Conservation (phyloP, 2,888 invertebrate species). For the Saturnia japonica region DNA sequence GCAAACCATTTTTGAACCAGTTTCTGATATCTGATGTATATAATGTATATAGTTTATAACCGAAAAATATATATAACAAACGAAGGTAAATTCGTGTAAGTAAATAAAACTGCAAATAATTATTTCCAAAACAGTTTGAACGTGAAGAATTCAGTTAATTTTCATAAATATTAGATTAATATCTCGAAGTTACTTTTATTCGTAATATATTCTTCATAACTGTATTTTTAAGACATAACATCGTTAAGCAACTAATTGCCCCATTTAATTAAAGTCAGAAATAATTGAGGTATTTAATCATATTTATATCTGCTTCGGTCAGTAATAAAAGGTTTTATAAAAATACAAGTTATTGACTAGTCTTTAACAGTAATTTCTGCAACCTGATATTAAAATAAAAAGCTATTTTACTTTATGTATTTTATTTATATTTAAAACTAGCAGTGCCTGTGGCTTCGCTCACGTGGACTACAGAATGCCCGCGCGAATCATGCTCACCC, state of each 20-base stretch:
- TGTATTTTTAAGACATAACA: constrained; percentile 14
- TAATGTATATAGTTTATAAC: too few relatives aligned
- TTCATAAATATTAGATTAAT: background rate
- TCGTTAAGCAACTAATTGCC: constrained; percentile 18
- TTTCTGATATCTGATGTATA: too few relatives aligned
- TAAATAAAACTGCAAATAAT: background rate
- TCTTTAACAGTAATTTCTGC: too few relatives aligned
- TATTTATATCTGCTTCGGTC: constrained; percentile 14
- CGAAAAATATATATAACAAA: too few relatives aligned
- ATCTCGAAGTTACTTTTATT: background rate
- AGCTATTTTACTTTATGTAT: too few relatives aligned
- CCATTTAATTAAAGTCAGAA: constrained; percentile 18
- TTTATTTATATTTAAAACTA: too few relatives aligned
- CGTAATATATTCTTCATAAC: constrained; percentile 2
- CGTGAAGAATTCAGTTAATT: background rate
- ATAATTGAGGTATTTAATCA: constrained; percentile 21
- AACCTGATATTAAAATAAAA: too few relatives aligned
- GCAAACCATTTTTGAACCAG: too few relatives aligned
- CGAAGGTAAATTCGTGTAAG: background rate
- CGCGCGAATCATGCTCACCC: too few relatives aligned
- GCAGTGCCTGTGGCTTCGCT: too few relatives aligned
- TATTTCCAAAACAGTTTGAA: background rate
- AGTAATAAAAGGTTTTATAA: background rate
- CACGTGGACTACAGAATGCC: too few relatives aligned
- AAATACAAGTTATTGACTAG: too few relatives aligned